Percentiles rank a stretch among this genome's conserved stretches.
Evolutionary conservation across 2,113 vertebrate genomes (phyloP).

Genomic region (Zootoca vivipara): DNA sequence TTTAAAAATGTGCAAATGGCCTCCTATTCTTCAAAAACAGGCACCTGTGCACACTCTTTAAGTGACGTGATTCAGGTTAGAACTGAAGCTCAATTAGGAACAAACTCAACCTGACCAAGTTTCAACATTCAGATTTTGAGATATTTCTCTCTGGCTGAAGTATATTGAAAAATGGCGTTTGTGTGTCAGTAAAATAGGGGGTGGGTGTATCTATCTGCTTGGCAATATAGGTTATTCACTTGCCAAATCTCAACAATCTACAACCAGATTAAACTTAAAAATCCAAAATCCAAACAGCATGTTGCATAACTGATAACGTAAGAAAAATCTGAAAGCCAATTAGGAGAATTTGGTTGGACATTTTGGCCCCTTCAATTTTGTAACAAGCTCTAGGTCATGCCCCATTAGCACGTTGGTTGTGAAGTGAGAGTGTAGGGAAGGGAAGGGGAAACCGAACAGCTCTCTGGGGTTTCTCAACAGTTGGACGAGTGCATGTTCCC

Average conservation of each 20-base stretch:
- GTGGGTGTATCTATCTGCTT: not conserved
- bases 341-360: not conserved
- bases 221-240: not conserved
- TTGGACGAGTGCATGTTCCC: slow-evolving; percentile 82
- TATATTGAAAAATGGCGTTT: not conserved
- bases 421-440: not conserved
- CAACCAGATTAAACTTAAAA: not conserved
- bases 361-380: not conserved
- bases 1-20: slow-evolving; percentile 54
- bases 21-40: not conserved
- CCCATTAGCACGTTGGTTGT: not conserved
- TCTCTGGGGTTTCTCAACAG: slow-evolving; percentile 61
- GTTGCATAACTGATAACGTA: not conserved
- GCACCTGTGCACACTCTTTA: not conserved
- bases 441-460: not conserved
- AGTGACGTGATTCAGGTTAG: not conserved
- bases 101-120: not conserved
- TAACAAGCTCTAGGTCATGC: not conserved
- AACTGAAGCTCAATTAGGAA: not conserved
- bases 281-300: not conserved
- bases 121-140: not conserved
- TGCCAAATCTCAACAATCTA: not conserved
- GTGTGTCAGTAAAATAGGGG: no score
- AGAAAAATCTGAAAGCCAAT: no score
- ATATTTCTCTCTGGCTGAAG: not conserved